phyloP scores from a whole-genome alignment of 1,140 invertebrate genomes.

The Lepidurus arcticus region DNA sequence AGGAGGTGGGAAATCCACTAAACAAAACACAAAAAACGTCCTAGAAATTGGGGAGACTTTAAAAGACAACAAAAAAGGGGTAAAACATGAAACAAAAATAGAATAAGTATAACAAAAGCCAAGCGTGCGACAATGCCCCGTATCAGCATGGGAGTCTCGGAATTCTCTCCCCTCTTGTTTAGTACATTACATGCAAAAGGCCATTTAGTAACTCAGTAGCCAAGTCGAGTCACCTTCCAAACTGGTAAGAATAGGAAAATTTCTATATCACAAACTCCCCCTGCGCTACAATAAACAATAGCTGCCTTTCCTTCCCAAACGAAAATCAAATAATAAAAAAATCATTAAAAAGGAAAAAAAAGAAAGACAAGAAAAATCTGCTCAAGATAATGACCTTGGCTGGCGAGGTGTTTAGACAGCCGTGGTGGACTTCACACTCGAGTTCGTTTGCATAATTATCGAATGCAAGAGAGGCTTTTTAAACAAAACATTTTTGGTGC shows the following conservation, averaged over 20 bases:
- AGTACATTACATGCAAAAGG: not conserved
- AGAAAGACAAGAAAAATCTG: not conserved
- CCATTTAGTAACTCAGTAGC: not conserved
- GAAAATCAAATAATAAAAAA: not conserved
- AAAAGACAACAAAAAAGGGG: not conserved
- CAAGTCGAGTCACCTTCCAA: not conserved
- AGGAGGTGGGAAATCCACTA: too few species aligned
- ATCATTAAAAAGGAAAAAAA: too few species aligned
- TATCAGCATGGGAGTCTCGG: not conserved
- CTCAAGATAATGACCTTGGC: not conserved
- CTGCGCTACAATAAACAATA: not conserved
- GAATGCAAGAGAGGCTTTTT: not conserved
- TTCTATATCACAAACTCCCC: not conserved
- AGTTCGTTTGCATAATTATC: not conserved
- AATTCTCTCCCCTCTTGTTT: constrained; percentile 13
- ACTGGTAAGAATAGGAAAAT: constrained; percentile 6
- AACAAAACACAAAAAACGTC: too few species aligned
- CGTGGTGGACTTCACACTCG: not conserved
- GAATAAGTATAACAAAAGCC: constrained; percentile 5
- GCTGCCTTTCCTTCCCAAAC: not conserved
- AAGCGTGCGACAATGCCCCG: not conserved
- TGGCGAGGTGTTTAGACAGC: not conserved
- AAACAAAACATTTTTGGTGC: not conserved
- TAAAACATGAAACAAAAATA: not conserved
- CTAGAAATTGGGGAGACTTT: not conserved